Evolutionary conservation across 2,113 vertebrate species (phyloP), one percentile per base, ranked within the genome.

Genomic region (Hippocampus mohnikei): DNA sequence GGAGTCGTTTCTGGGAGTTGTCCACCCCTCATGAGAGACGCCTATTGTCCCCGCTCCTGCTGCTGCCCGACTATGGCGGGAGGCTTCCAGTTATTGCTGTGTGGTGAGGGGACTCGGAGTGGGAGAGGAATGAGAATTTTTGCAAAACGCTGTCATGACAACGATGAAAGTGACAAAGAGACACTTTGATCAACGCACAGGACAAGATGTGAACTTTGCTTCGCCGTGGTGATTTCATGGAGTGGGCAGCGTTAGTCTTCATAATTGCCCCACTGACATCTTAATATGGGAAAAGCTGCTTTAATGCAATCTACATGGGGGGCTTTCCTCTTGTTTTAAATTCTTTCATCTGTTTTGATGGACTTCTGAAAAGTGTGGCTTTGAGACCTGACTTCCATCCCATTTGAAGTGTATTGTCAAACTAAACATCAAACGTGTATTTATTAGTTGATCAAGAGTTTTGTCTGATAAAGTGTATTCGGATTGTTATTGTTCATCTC

Each of bases 101-200:
- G 75, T 85, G 80, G 73, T 61, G 83, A 85, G 84, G 87, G 83
- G 84, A 85, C 77, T 82, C 81, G 6, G 82, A 88, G 88, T 88
- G 85, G 85, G 88, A 88, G 88, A 84, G 84, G 82, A 81, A 89
- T 90, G 82, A 79, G 81, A 86, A 88, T 88, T 88, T 87, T 83
- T 88, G 80, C 77, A 84, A 41, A 77, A 88, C 78, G 76, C 81
- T 76, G 79, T 90, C 88, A 92, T 79, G 85, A 79, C 81, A 84
- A 61, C 78, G 50, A 40, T 29, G 74, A 71, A 55, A 76, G 82
- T 79, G 79, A 87, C 77, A 90, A 88, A 83, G 82, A 81, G 77
- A 67, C 77, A 88, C 87, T 87, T 84, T 90, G 86, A 89, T 80
- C 71, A 75, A 48, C 37, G 50, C 56, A 80, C 66, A 40, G 40